These are phyloP conservation scores for Dolichoris vasculosae DNA, from an alignment of 1,140 invertebrate species.

Conservation along the genomic window DNA sequence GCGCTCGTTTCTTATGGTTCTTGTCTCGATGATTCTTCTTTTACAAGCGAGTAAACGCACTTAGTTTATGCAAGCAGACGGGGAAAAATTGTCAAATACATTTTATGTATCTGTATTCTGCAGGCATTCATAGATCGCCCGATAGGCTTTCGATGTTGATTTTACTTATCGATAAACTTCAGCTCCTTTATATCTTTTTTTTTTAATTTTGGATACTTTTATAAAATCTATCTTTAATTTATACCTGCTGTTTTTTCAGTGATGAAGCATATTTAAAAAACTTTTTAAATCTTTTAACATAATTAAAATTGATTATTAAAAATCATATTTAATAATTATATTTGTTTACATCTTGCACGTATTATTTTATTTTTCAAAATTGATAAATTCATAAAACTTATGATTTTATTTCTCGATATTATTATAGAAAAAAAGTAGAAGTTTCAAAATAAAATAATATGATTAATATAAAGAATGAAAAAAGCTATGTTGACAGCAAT, in stretches of 20 bases:
- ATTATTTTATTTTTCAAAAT: neutral
- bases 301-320: neutral
- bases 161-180: slow-evolving; percentile 13
- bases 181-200: neutral
- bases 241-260: neutral
- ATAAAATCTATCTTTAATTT: neutral
- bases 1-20: slow-evolving; percentile 11
- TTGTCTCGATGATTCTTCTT: slow-evolving; percentile 28
- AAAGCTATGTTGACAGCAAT: too few relatives aligned
- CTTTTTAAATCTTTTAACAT: neutral
- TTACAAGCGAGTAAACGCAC: slow-evolving; percentile 33
- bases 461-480: too few relatives aligned
- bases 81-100: slow-evolving; percentile 11
- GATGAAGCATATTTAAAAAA: slow-evolving; percentile 7
- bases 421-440: too few relatives aligned
- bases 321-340: neutral
- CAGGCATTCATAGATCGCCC: neutral
- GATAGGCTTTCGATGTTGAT: slow-evolving; percentile 13
- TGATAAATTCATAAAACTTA: neutral
- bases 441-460: too few relatives aligned
- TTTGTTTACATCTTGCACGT: neutral
- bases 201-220: neutral
- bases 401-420: too few relatives aligned
- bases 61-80: neutral
- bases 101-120: neutral